Percentiles rank a stretch among this genome's conserved stretches.
These are phyloP conservation scores for Orbicella faveolata DNA, from an alignment of 64 coral and sea anemone genomes.

Conservation along the genomic window DNA sequence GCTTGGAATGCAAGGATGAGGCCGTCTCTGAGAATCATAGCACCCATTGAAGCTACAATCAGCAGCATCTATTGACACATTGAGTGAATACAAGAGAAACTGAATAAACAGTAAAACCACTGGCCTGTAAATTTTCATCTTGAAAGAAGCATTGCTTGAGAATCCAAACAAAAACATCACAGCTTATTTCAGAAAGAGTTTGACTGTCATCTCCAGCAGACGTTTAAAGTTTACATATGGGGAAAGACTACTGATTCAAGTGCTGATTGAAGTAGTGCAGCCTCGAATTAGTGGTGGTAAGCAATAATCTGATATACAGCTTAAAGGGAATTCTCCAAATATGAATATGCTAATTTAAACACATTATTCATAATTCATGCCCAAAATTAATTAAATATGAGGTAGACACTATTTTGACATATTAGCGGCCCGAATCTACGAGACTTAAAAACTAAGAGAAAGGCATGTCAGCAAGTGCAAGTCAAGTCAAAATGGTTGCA, in stretches of 20 bases:
- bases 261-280: background rate
- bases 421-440: background rate
- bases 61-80: background rate
- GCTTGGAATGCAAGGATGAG: conserved; percentile 66
- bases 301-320: background rate
- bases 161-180: background rate
- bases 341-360: background rate
- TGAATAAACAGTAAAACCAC: background rate
- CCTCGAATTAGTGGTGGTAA: background rate
- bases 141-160: background rate
- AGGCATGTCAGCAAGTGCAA: background rate
- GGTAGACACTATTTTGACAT: background rate
- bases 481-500: background rate
- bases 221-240: background rate
- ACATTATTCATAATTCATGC: background rate
- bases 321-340: background rate
- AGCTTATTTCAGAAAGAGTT: background rate
- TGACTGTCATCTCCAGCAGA: background rate
- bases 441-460: background rate
- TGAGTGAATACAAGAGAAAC: background rate
- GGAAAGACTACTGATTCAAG: background rate
- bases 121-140: background rate
- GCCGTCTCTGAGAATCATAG: conserved; percentile 52
- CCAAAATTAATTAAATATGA: background rate
- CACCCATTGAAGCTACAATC: conserved; percentile 51